These are phyloP conservation scores for Callionymus lyra DNA, from an alignment of 2,113 vertebrate genomes.

Conservation along the genomic window DNA sequence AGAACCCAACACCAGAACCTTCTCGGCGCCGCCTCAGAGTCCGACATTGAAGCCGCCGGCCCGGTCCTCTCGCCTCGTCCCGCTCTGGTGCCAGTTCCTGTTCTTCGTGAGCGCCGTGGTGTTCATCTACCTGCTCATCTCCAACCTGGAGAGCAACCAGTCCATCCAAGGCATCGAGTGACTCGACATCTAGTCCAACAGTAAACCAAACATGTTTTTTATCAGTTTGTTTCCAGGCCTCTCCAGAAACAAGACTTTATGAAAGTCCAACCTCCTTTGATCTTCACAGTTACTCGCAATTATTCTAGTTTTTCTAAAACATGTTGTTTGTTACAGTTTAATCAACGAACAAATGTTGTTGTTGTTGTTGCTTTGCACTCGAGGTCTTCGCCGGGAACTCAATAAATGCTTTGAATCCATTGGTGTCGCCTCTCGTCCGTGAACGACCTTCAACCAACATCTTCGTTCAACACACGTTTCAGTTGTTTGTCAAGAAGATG, in stretches of 20 bases:
- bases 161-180: conserved; percentile 45
- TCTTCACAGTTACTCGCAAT: no score
- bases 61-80: conserved; percentile 38
- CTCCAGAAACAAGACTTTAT: not conserved
- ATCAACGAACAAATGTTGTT: no score
- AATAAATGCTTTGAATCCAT: no score
- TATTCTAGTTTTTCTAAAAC: no score
- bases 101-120: conserved; percentile 48
- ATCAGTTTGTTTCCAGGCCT: not conserved
- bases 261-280: no score
- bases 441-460: no score
- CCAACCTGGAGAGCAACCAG: conserved; percentile 54
- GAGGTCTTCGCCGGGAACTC: no score
- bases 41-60: not conserved
- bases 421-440: no score
- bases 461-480: no score
- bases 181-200: conserved; percentile 6
- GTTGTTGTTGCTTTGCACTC: no score
- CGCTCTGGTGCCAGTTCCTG: conserved; percentile 59
- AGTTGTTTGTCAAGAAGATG: no score
- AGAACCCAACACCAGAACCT: conserved; percentile 24
- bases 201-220: conserved; percentile 22
- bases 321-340: no score
- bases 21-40: conserved; percentile 3
- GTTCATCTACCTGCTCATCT: conserved; percentile 57